Conservation (phyloP, 2,888 invertebrate genomes). For the Spilosoma lubricipeda region DNA sequence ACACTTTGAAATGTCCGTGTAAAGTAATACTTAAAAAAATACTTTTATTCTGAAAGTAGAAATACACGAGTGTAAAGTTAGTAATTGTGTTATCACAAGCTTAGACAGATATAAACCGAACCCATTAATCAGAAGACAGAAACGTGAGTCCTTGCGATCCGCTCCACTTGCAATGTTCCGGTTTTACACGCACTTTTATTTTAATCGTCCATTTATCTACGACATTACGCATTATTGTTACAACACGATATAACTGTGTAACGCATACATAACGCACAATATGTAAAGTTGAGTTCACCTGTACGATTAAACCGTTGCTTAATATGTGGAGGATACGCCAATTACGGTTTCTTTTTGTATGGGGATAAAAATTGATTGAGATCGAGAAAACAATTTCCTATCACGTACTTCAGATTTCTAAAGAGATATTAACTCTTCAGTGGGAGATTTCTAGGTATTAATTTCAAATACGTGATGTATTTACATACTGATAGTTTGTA, state of each 20-base stretch:
- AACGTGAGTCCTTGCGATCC: constrained; percentile 38
- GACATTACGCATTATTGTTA: constrained; percentile 64
- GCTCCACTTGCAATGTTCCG: constrained; percentile 57
- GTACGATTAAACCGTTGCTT: constrained; percentile 4
- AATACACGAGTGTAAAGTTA: background rate
- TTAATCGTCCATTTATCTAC: constrained; percentile 61
- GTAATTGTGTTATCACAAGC: background rate
- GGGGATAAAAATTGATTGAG: background rate
- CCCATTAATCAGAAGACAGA: background rate
- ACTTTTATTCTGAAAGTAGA: constrained; percentile 7
- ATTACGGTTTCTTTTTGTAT: background rate
- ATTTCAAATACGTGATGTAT: background rate
- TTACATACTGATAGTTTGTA: background rate
- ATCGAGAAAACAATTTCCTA: background rate
- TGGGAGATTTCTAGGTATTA: background rate
- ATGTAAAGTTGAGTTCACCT: constrained; percentile 35
- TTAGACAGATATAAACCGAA: background rate
- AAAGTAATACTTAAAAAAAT: constrained; percentile 18
- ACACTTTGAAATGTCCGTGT: constrained; percentile 21
- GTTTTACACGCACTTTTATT: constrained; percentile 59
- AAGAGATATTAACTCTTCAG: background rate
- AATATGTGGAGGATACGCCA: background rate
- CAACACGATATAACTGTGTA: constrained; percentile 54
- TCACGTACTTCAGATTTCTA: background rate
- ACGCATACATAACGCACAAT: constrained; percentile 49